Percentiles rank a stretch among this genome's conserved stretches.
Evolutionary conservation across 2,888 invertebrate genomes (phyloP).

Genomic region (Sinhomidia bicolor): DNA sequence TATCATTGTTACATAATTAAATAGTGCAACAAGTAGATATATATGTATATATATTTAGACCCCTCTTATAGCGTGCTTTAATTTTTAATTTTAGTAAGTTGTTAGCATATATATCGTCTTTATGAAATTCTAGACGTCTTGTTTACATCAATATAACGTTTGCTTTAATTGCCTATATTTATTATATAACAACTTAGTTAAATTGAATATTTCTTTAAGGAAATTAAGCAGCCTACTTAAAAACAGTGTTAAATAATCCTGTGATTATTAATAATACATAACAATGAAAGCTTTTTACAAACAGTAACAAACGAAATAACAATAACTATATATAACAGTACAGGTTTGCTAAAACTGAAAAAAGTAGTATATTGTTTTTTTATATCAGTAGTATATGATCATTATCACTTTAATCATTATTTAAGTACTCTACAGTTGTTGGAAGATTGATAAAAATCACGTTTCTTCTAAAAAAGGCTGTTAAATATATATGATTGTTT

Average conservation of each 20-base stretch:
- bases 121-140: background rate
- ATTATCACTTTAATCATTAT: slow-evolving; percentile 14
- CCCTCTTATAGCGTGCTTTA: slow-evolving; percentile 1
- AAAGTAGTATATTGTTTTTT: background rate
- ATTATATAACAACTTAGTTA: background rate
- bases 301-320: slow-evolving; percentile 18
- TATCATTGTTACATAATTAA: background rate
- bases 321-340: background rate
- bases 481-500: slow-evolving; percentile 65
- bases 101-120: background rate
- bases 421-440: slow-evolving; percentile 57
- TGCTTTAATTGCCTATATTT: background rate
- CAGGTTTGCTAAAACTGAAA: background rate
- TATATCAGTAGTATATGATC: background rate
- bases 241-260: slow-evolving; percentile 1
- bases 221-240: background rate
- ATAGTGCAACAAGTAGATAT: slow-evolving; percentile 38
- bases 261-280: slow-evolving; percentile 35
- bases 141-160: background rate
- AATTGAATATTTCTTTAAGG: background rate
- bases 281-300: slow-evolving; percentile 6
- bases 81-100: background rate
- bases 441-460: slow-evolving; percentile 72
- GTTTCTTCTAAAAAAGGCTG: slow-evolving; percentile 68
- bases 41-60: background rate